Base-by-base conservation (phyloP, 1,140 invertebrate genomes). In the Achatina immaculata region DNA sequence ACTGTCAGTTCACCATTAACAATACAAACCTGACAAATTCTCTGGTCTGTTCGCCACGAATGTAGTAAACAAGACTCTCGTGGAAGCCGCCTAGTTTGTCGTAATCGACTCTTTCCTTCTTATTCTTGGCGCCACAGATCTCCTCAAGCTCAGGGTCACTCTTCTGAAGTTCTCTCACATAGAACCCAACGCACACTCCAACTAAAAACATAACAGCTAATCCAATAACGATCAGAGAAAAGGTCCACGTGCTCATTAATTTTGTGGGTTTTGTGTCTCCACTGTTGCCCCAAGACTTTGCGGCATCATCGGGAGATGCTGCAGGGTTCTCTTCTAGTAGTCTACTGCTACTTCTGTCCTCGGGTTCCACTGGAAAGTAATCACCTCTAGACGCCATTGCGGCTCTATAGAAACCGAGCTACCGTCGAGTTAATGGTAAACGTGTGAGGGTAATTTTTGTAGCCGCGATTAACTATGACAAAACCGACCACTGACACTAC, bases 121-220 rank as follows among this genome's bases (percentile, higher is more conserved):
- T 40, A 2, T 42, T 68, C 16, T 6, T 34, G 31, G 7, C 19
- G 4, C 76, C 58, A 34, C 68, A 71, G 11, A 71, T 38, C 7
- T 55, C 34, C 31, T 80, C 45, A 0, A 55, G 0, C 24, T 55
- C 1, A 43, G 31, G 24, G n/a, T 71, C 21, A 1, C 48, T 43
- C n/a, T 21, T 48, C 34, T 80, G 78, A 42, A 48, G 24, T 43
- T 80, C 78, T 38, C 78, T 38, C 0, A 80, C 78, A n/a, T 80
- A 80, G 55, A 80, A 80, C 40, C 78, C 78, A 31, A 72, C 38
- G 42, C 78, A 80, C 0, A 80, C 31, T 24, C 78, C 78, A 11
- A 80, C 43, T 2, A 80, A 45, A 45, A 80, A 80, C 45, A 72
- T 40, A 7, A 80, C 68, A 24, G 43, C 24, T 28, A 80, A n/a